Evolutionary conservation across 2,113 vertebrate species (phyloP).

Genomic region (Cheirogaleus medius): DNA sequence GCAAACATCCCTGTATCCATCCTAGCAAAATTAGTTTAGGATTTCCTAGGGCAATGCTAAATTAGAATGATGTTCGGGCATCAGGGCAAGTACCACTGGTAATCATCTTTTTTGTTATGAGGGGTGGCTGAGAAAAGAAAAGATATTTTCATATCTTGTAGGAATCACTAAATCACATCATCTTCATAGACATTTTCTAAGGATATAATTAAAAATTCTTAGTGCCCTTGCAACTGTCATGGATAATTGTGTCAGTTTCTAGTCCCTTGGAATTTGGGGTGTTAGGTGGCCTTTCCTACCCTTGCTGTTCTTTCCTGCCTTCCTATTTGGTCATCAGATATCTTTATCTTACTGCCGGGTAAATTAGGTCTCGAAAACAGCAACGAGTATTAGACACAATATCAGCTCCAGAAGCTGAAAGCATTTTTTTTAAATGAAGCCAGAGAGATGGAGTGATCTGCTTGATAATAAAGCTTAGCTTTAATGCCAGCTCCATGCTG

Average conservation of each 20-base stretch:
- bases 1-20: conserved; percentile 75
- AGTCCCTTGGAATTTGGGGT: conserved; percentile 43
- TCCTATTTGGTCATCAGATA: conserved; percentile 30
- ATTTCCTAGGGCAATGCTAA: conserved; percentile 79
- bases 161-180: conserved; percentile 15
- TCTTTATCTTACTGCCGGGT: conserved; percentile 59
- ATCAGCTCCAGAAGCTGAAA: conserved; percentile 76
- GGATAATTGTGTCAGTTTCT: not conserved
- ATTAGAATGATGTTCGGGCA: conserved; percentile 65
- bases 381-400: conserved; percentile 44
- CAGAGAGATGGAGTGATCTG: conserved; percentile 86
- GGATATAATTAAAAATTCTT: not conserved
- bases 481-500: conserved; percentile 89
- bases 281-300: not conserved
- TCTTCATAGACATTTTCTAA: not conserved
- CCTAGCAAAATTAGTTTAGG: conserved; percentile 80
- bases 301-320: not conserved
- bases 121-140: not conserved
- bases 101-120: conserved; percentile 19
- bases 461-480: conserved; percentile 89
- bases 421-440: conserved; percentile 83
- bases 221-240: not conserved
- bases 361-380: conserved; percentile 77
- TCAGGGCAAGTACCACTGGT: conserved; percentile 46
- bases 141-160: conserved; percentile 33